Base-by-base conservation (phyloP, 2,113 vertebrate genomes). In the Perca flavescens region DNA sequence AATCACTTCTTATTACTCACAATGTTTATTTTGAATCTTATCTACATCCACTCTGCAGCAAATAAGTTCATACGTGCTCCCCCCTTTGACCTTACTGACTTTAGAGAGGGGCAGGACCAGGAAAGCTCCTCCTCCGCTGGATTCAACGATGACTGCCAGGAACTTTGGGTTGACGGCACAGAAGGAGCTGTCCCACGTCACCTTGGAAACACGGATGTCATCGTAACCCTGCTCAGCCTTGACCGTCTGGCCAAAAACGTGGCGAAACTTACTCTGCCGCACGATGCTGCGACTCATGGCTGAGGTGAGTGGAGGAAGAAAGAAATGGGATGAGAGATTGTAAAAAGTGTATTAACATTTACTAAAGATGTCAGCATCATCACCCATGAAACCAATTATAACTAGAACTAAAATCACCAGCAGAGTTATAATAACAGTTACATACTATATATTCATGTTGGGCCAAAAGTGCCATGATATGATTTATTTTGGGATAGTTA, bases 131-230 rank as follows among this genome's bases (percentile, higher is more conserved):
- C 98, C 98, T 0, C 98, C 98, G 0, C 98, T 98, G 0, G 98
- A 96, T 87, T 99, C 98, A 83, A 99, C 95, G 3, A 99, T 99
- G 92, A 99, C 97, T 71, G 98, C 98, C 91, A 99, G 74, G 80
- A 99, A 99, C 91, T 99, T 99, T 88, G 97, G 97, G 94, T 99
- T 99, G 94, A 99, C 96, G 0, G 97, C 97, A 14, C 98, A 99
- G 95, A 99, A 99, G 70, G 97, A 97, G 89, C 98, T 99, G 96
- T 99, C 98, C 96, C 98, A 99, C 0, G 98, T 99, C 94, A 99
- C 97, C 93, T 97, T 99, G 94, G 98, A 99, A 53, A 99, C 97
- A 0, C 98, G 97, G 84, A 99, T 99, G 94, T 99, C 98, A 92
- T 99, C 98, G 0, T 98, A 99, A 86, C 94, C 93, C 94, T 99